Evolutionary conservation across 2,888 invertebrate species (phyloP).

Genomic region (Electrophaes corylata): DNA sequence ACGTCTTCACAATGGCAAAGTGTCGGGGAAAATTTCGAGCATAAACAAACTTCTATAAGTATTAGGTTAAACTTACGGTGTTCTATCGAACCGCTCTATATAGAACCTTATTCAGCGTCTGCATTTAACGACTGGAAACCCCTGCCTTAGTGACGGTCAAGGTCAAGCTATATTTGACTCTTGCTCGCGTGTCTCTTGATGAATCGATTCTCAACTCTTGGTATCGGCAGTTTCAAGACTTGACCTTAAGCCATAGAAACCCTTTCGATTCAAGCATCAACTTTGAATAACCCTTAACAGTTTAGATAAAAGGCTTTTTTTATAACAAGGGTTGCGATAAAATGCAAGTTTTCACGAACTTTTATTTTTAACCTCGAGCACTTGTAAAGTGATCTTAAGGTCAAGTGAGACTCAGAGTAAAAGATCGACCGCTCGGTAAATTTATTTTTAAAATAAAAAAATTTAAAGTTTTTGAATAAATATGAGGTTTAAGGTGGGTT

Average conservation of each 20-base stretch:
- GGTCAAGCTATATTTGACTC: constrained; percentile 32
- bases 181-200: constrained; percentile 41
- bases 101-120: constrained; percentile 19
- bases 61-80: background rate
- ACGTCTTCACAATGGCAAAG: background rate
- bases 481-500: too few species aligned
- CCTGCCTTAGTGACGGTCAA: constrained; percentile 28
- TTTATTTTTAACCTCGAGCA: background rate
- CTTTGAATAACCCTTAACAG: constrained; percentile 4
- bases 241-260: constrained; percentile 21
- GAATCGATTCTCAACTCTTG: constrained; percentile 36
- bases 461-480: too few species aligned
- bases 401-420: too few species aligned
- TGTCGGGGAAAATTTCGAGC: background rate
- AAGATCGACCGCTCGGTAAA: too few species aligned
- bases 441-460: too few species aligned
- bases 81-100: background rate
- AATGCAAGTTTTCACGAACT: background rate
- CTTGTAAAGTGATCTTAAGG: too few species aligned
- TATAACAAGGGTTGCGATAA: background rate
- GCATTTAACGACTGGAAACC: constrained; percentile 26
- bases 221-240: constrained; percentile 22
- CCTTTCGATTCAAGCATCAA: background rate
- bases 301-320: background rate
- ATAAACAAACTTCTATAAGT: background rate